A percentile compares a stretch with the other conserved stretches of the same genome.
Conservation (phyloP, 2,797 vertebrate species). For the Epinephelus coioides region DNA sequence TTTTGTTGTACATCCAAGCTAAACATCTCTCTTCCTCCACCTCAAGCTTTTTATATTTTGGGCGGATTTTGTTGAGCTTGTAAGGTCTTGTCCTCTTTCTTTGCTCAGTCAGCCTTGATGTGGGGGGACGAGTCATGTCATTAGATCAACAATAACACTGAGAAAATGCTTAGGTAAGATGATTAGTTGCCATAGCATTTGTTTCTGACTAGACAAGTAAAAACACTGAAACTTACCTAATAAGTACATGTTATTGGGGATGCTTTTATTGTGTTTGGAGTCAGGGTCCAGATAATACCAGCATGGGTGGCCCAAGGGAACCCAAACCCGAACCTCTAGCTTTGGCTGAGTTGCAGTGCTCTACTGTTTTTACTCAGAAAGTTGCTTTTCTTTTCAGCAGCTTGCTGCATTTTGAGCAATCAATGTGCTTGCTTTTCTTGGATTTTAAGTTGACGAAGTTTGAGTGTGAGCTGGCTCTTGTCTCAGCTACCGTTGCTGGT, state of each 20-base stretch:
- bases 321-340: not conserved
- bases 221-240: not conserved
- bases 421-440: slow-evolving; percentile 42
- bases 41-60: slow-evolving; percentile 39
- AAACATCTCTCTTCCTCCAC: slow-evolving; percentile 42
- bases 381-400: slow-evolving; percentile 10
- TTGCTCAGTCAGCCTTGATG: slow-evolving; percentile 70
- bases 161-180: slow-evolving; percentile 36
- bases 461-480: slow-evolving; percentile 11
- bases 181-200: slow-evolving; percentile 19
- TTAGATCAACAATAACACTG: slow-evolving; percentile 28
- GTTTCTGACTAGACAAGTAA: not conserved
- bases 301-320: slow-evolving; percentile 38
- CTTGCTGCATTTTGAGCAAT: slow-evolving; percentile 5
- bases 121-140: slow-evolving; percentile 43
- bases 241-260: slow-evolving; percentile 7
- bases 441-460: slow-evolving; percentile 17
- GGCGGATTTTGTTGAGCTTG: slow-evolving; percentile 64
- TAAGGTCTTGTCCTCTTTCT: slow-evolving; percentile 69
- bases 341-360: not conserved
- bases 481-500: slow-evolving; percentile 22
- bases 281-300: not conserved
- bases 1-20: slow-evolving; percentile 59
- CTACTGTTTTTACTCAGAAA: not conserved
- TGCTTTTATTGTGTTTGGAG: slow-evolving; percentile 24